A percentile compares a stretch with the other conserved stretches of the same genome.
phyloP scores from a whole-genome alignment of 2,797 vertebrate genomes.

The Pseudotriccus pelzelni region DNA sequence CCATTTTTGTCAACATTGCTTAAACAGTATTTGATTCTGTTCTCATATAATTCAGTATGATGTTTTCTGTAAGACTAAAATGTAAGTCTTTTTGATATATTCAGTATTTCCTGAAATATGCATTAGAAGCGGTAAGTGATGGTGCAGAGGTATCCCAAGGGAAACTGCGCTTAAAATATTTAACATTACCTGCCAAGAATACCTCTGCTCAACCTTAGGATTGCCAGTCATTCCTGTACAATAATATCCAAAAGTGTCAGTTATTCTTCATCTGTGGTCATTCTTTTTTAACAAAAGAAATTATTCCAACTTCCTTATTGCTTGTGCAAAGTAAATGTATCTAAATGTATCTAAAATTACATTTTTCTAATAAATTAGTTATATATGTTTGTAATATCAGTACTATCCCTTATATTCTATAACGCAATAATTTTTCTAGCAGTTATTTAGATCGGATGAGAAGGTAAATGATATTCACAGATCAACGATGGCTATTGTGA shows the following conservation, averaged over 20 bases:
- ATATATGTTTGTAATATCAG: neutral
- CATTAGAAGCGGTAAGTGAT: neutral
- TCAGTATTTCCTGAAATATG: conserved; percentile 9
- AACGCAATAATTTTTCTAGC: neutral
- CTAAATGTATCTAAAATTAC: neutral
- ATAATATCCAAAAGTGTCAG: neutral
- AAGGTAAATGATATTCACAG: neutral
- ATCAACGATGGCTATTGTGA: neutral
- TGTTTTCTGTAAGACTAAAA: neutral
- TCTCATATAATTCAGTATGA: neutral
- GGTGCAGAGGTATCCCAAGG: neutral
- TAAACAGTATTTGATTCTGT: neutral
- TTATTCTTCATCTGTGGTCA: neutral
- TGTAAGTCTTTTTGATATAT: neutral
- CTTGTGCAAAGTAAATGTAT: neutral
- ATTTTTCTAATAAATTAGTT: neutral
- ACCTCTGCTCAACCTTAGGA: neutral
- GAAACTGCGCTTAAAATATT: conserved; percentile 11
- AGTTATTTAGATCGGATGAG: neutral
- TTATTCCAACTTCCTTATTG: neutral
- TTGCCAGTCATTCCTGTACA: neutral
- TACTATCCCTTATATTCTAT: neutral
- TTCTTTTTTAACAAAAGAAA: neutral
- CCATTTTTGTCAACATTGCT: neutral
- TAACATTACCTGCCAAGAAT: neutral